Base-by-base conservation (phyloP, 2,888 invertebrate genomes). In the Cepaea hortensis region DNA sequence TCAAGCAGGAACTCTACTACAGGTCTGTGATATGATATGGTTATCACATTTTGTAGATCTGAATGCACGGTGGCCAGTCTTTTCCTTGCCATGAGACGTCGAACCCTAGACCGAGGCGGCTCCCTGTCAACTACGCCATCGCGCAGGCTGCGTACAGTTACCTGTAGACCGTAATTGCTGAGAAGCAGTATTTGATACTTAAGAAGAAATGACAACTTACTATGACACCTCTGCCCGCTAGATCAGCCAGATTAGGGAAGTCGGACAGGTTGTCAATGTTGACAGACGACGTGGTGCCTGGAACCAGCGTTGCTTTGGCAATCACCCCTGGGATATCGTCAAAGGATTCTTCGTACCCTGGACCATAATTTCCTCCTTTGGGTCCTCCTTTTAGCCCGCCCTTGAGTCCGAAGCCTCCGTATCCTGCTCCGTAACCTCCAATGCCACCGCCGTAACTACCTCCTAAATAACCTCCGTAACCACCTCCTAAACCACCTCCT, bases 171-270 rank as follows among this genome's bases (percentile, higher is more conserved):
- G 35, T 1, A 35, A 35, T 35, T 35, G 35, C 35, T 35, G 35
- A 35, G 35, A 35, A 35, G 35, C 35, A 35, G 35, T 35, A 35
- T 35, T 35, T 35, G 35, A 35, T 35, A 35, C 35, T 35, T 20
- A 18, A 68, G 68, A 68, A 68, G 13, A 35, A 35, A 35, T 35
- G 35, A 48, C 70, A 18, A 85, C 88, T 86, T 73, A 88, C 88
- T 68, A 83, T 13, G 15, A 86, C 15, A 3, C 88, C 88, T 5
- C 80, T 55, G 50, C 88, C 88, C 7, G 88, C 85, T 81, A 88
- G 81, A 48, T 88, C 80, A 2, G 62, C 35, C 20, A 88, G 46
- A 11, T 65, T 48, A 11, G 35, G 50, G 81, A 70, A 88, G 13
- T 79, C 81, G 0, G 62, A n/a, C 81, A 88, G 70, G 35, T 65